Evolutionary conservation across 1,140 invertebrate genomes (phyloP), one percentile per base, ranked within the genome.

Genomic region (Agrypnia vestita): DNA sequence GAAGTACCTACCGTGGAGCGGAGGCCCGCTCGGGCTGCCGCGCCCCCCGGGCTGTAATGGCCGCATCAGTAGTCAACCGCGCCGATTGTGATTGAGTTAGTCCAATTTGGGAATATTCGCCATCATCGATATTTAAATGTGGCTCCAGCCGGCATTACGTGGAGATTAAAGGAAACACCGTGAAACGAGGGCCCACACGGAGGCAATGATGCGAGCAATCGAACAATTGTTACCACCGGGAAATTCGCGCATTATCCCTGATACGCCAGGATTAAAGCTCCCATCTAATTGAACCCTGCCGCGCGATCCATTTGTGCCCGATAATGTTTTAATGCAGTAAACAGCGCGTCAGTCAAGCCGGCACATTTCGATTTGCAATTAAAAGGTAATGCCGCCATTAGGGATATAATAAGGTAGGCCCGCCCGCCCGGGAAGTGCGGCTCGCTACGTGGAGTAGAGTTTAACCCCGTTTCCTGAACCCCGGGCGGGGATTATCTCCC

Each of bases 331-430:
- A 56, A 71, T 44, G n/a, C 51, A 55, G 64, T 56, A 78, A 78
- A 56, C 76, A 71, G 72, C 69, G 15, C 62, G 71, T 80, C 69
- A 80, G 59, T 75, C 71, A 67, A 80, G 47, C 71, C 53, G 56
- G 44, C 79, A 69, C 61, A 69, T 69, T 69, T 69, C 79, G 79
- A 75, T 76, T 69, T 80, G 79, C 79, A 80, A 80, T 80, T 80
- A 80, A 80, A 79, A 80, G 79, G 79, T 80, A 80, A 80, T 80
- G 73, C 79, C 73, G 47, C 61, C 79, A 80, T 80, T 76, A 80
- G 73, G 79, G 72, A 55, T 71, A 71, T 49, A 73, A 80, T 74
- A 67, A 76, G 79, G 79, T 69, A 21, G 71, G 46, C 78, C 11
- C 64, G 56, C 78, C 6, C 49, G 11, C 43, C 11, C 64, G 64